Evolutionary conservation across 37 sponge, comb jelly and placozoan species (phyloP).

Genomic region (Axinella damicornis): DNA sequence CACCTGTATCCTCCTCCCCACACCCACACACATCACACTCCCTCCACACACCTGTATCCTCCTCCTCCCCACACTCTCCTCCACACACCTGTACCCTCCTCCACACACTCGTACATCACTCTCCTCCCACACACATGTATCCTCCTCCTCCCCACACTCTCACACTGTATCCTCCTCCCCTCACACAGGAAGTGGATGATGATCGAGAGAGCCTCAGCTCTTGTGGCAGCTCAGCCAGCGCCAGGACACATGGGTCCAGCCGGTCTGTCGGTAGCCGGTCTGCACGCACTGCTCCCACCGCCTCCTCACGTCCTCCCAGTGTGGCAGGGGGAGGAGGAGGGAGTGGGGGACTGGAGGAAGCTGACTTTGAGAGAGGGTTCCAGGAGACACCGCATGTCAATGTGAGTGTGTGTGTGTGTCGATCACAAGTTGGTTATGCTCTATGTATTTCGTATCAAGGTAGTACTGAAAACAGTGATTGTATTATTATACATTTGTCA

Average conservation of each 20-base stretch:
- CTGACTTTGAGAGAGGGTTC: slow-evolving; percentile 67
- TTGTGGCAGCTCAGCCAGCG: slow-evolving; percentile 19
- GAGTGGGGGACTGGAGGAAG: slow-evolving; percentile 65
- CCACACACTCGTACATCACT: no score
- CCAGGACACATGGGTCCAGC: slow-evolving; percentile 29
- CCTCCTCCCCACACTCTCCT: no score
- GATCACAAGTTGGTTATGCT: no score
- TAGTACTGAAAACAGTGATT: no score
- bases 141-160: no score
- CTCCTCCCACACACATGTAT: no score
- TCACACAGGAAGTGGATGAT: slow-evolving; percentile 12
- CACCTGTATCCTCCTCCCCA: no score
- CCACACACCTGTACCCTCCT: no score
- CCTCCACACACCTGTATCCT: background rate
- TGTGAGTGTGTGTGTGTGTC: slow-evolving; percentile 32
- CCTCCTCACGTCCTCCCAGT: slow-evolving; percentile 4
- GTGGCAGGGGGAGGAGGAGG: slow-evolving; percentile 5
- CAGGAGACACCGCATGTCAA: slow-evolving; percentile 39
- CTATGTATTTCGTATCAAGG: no score
- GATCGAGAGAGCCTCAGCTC: slow-evolving; percentile 32
- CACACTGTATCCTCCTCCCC: no score
- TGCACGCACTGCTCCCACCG: slow-evolving; percentile 21
- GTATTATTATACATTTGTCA: no score
- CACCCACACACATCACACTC: no score
- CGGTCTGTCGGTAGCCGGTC: background rate